A percentile compares a stretch with the other conserved stretches of the same genome.
These are phyloP conservation scores for Samia ricini DNA, from an alignment of 1,140 invertebrate species.

Conservation along the genomic window DNA sequence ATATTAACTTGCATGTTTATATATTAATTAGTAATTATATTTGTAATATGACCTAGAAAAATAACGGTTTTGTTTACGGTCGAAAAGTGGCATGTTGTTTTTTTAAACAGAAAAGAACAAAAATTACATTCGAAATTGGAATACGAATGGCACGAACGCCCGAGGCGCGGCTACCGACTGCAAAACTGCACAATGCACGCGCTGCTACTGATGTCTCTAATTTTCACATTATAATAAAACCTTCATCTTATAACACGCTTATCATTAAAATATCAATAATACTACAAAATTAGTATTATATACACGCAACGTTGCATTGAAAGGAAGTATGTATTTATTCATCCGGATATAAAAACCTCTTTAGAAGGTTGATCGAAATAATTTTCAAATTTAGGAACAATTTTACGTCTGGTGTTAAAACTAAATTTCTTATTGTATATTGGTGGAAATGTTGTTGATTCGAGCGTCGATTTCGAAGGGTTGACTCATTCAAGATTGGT, in stretches of 20 bases:
- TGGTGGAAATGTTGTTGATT: background rate
- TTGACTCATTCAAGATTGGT: conserved; percentile 12
- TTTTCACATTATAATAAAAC: conserved; percentile 23
- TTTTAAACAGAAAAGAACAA: conserved; percentile 23
- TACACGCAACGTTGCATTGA: background rate
- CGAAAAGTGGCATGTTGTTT: background rate
- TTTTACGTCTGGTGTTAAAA: background rate
- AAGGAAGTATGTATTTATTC: conserved; percentile 15
- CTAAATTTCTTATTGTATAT: background rate
- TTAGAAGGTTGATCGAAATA: background rate
- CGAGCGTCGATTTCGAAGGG: background rate
- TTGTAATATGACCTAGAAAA: background rate
- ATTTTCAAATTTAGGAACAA: background rate
- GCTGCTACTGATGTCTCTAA: conserved; percentile 24
- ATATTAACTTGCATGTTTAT: background rate
- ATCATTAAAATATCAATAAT: background rate
- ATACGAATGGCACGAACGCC: conserved; percentile 63
- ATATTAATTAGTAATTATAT: background rate
- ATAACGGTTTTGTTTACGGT: background rate
- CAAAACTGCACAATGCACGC: conserved; percentile 33
- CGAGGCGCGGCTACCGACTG: conserved; percentile 56
- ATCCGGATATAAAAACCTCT: conserved; percentile 16
- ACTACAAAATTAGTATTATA: background rate
- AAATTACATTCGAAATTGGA: conserved; percentile 70
- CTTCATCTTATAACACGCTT: conserved; percentile 12